Evolutionary conservation across 2,797 vertebrate species (phyloP), one percentile per base, ranked within the genome.

Genomic region (Toxotes lorentzi): DNA sequence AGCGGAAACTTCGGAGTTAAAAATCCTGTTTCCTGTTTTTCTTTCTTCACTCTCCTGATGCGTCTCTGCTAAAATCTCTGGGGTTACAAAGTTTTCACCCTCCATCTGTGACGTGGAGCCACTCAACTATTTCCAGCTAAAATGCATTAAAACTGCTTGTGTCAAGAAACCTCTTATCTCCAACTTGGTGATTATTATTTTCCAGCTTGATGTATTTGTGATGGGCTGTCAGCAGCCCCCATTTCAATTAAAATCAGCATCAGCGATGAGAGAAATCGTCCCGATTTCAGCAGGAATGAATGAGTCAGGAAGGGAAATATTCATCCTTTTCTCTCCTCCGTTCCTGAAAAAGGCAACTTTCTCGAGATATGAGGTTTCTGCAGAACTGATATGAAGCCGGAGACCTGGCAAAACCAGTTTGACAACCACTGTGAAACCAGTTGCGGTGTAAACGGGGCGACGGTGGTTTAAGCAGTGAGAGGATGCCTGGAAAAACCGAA

Each of bases 391-490:
- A 77, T 86, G 89, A 68, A 23, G 50, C 62, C 50, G 65, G 58
- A 70, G 21, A 61, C 32, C 58, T n/a, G 70, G 27, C 2, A 5
- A 65, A 72, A 79, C 70, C 81, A 41, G 57, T 65, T 60, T 1
- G 35, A 59, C 63, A 27, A 45, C 84, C 51, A 47, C 9, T 69
- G 86, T 71, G 82, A 85, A 85, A 85, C 87, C 81, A 66, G 76
- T 21, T 51, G 30, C 34, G 53, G 84, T 90, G 88, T 84, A 89
- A 88, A 88, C 23, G 82, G 75, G 85, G 81, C 81, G 78, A 64
- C 23, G 51, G 84, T 82, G 84, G 70, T 79, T 73, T 10, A 78
- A 91, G 83, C 85, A 82, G 82, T 70, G 76, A 84, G 84, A 79
- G 50, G 78, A 88, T 34, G 77, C 69, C 59, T 35, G 54, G 74